phyloP scores from a whole-genome alignment of 2,888 invertebrate genomes.

The Cerastoderma edule region DNA sequence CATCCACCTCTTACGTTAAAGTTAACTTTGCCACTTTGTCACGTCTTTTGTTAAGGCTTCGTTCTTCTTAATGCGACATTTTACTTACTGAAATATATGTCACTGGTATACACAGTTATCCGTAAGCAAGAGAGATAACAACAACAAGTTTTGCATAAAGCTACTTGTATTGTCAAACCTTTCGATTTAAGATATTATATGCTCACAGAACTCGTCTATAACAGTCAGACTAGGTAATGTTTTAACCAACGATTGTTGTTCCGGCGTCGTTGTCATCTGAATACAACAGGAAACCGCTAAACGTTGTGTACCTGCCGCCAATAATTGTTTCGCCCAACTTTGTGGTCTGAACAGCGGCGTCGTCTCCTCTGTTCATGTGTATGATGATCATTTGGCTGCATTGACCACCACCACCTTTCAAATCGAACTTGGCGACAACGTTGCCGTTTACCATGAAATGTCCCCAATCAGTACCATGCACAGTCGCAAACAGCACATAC shows the following conservation, averaged over 20 bases:
- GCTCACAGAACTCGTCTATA: no score
- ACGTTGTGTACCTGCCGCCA: conserved; percentile 20
- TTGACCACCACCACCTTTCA: background rate
- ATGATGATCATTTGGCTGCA: conserved; percentile 13
- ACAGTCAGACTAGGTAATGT: no score
- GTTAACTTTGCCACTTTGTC: no score
- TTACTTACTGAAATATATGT: no score
- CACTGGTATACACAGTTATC: no score
- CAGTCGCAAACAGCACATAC: conserved; percentile 15
- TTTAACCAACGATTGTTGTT: conserved; percentile 18
- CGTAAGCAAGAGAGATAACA: no score
- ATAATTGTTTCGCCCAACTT: background rate
- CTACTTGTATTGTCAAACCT: no score
- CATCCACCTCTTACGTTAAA: no score
- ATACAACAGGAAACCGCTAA: conserved; percentile 27
- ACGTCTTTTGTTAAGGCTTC: no score
- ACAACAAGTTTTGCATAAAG: no score
- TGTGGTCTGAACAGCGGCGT: conserved; percentile 21
- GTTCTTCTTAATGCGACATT: no score
- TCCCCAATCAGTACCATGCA: conserved; percentile 12
- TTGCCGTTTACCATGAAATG: conserved; percentile 20
- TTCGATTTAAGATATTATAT: no score
- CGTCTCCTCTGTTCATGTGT: conserved; percentile 27
- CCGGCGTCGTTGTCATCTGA: background rate
- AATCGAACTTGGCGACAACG: conserved; percentile 9